Evolutionary conservation across 2,113 vertebrate species (phyloP).

Genomic region (Hyla sarda): DNA sequence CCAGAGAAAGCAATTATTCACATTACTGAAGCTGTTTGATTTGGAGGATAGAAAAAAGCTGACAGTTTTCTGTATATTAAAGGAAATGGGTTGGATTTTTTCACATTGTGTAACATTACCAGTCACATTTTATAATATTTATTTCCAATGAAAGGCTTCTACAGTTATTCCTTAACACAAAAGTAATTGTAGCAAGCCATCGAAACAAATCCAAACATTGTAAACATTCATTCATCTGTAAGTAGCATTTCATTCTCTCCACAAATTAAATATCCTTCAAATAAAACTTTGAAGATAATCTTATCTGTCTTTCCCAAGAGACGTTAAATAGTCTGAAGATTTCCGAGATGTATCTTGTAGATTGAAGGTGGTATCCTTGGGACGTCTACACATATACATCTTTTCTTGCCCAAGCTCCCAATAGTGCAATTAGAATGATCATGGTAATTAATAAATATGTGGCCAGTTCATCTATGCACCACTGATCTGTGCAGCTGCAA

Average conservation of each 20-base stretch:
- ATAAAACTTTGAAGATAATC: conserved; percentile 48
- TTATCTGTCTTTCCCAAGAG: background rate
- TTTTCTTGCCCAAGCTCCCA: conserved; percentile 70
- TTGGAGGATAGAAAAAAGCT: too few species aligned
- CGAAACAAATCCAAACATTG: background rate
- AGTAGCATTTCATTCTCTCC: background rate
- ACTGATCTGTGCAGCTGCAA: conserved; percentile 58
- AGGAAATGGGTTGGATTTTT: background rate
- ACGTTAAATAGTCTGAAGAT: background rate
- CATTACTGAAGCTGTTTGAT: too few species aligned
- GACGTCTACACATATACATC: conserved; percentile 57
- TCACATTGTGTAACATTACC: background rate
- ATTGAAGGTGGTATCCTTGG: background rate
- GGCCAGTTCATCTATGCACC: conserved; percentile 63
- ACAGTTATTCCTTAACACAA: background rate
- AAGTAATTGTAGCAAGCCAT: background rate
- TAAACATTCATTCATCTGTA: background rate
- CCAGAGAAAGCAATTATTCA: too few species aligned
- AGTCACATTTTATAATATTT: background rate
- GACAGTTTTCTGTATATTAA: too few species aligned
- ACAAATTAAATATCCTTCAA: conserved; percentile 28
- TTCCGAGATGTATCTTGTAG: background rate
- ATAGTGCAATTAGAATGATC: conserved; percentile 68
- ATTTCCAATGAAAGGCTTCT: background rate
- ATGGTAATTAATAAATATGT: conserved; percentile 68